Base-by-base conservation (phyloP, 2,113 vertebrate genomes). In the Malurus melanocephalus region DNA sequence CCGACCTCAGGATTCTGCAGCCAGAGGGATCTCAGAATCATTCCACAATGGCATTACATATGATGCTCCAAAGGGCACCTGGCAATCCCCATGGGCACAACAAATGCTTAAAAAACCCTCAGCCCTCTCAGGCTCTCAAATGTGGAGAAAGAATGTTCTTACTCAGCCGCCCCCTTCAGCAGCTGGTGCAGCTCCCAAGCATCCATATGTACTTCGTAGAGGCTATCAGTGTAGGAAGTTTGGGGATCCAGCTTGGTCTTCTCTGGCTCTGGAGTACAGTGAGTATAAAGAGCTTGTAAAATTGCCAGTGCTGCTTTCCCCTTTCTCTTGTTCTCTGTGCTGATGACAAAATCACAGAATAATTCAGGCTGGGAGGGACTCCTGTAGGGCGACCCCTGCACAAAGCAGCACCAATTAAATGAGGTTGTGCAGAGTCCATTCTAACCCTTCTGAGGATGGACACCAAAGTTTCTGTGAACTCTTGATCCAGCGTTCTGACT, bases 11-110 rank as follows among this genome's bases (percentile, higher is more conserved):
- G 53, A 35, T 27, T 72, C 56, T 43, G 46, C 45, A 86, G 33
- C 33, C 60, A 59, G 38, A 33, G 22, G 79, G 3, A 35, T 19
- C 57, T 64, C 75, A 71, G 49, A 6, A 4, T 27, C 53, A 46
- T 12, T 27, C n/a, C 6, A 15, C 38, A 57, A 76, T 57, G 45
- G 48, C 24, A 27, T 45, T 42, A 45, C 5, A 28, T 4, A 32
- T 0, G 3, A 35, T 22, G 33, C 14, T 67, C 7, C 13, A 40
- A 1, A 52, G 66, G 38, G 35, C 40, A 40, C 0, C 0, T 56
- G 22, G 21, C 28, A 77, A 82, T 16, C 28, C 11, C 52, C 33
- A 11, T 0, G 0, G 13, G 9, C 21, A 82, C 45, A 66, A 28
- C n/a, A 61, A 78, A 42, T 35, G 8, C 20, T 52, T 55, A 4